Evolutionary conservation across 2,113 vertebrate species (phyloP), one percentile per base, ranked within the genome.

Genomic region (Tragelaphus scriptus): DNA sequence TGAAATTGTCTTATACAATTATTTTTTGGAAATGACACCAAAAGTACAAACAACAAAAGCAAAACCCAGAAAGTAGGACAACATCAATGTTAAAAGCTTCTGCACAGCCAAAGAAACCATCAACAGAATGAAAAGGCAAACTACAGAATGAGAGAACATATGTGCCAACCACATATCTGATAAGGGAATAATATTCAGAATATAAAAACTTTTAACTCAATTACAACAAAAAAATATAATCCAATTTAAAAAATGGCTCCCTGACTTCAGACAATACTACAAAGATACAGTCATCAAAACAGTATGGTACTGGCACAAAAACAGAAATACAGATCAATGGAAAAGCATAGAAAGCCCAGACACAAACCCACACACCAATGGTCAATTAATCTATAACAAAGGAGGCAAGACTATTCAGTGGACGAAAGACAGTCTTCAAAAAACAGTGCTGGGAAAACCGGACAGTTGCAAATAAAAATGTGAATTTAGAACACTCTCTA

Each of bases 291-390:
- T 16, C 77, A 49, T 30, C 77, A 80, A 80, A 28, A 5, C 26
- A 80, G 7, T 30, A 80, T 49, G 15, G 44, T 49, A 49, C 44
- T 30, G 44, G 77, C 77, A 80, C 77, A 80, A 30, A 30, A 80
- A 30, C 1, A 80, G 77, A 49, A 49, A 80, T 80, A 30, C 15
- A 80, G 26, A 80, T 80, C 7, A 80, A 30, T 30, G 77, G 77
- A 30, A 49, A 47, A 80, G 15, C 4, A 30, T 30, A 28, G 26
- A 49, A 80, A 80, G 44, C 77, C 2, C 36, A 28, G 47, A 47
- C 15, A 49, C 8, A 19, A 49, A 80, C 77, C 44, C 44, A 49
- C 0, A 80, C 0, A 49, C 7, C 75, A 9, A 49, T 0, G 0
- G 15, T 49, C 44, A 49, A 80, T 49, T 49, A 49, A 80, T 17